Evolutionary conservation across 2,797 vertebrate species (phyloP).

Genomic region (Carcharodon carcharias): DNA sequence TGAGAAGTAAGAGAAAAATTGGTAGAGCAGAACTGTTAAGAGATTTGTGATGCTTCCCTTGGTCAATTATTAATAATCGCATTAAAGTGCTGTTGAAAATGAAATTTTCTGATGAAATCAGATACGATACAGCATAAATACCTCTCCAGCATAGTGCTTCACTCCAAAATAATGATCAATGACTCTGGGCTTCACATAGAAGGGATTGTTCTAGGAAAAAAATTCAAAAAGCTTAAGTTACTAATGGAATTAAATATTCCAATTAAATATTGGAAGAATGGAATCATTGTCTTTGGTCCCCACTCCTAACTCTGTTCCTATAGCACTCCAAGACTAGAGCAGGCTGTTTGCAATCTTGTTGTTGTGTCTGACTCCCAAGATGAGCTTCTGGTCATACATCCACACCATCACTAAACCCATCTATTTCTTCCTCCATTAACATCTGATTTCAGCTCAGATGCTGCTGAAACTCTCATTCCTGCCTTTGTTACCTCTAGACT

Average conservation of each 20-base stretch:
- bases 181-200: slow-evolving; percentile 91
- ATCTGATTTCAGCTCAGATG: no score
- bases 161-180: slow-evolving; percentile 89
- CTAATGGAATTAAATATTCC: neutral
- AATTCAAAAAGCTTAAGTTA: neutral
- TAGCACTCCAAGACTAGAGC: no score
- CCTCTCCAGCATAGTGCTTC: slow-evolving; percentile 92
- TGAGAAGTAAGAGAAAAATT: slow-evolving; percentile 38
- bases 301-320: no score
- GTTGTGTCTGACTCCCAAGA: no score
- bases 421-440: no score
- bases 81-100: slow-evolving; percentile 44
- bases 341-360: no score
- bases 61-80: slow-evolving; percentile 41
- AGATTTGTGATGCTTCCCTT: slow-evolving; percentile 39
- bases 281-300: no score
- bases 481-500: no score
- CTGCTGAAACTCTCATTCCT: no score
- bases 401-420: no score
- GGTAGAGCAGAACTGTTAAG: slow-evolving; percentile 38
- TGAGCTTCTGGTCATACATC: no score
- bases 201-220: slow-evolving; percentile 76
- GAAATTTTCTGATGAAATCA: slow-evolving; percentile 38
- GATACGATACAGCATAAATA: slow-evolving; percentile 51
- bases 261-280: no score